Evolutionary conservation across 2,113 vertebrate species (phyloP).

Genomic region (Leuciscus idus): DNA sequence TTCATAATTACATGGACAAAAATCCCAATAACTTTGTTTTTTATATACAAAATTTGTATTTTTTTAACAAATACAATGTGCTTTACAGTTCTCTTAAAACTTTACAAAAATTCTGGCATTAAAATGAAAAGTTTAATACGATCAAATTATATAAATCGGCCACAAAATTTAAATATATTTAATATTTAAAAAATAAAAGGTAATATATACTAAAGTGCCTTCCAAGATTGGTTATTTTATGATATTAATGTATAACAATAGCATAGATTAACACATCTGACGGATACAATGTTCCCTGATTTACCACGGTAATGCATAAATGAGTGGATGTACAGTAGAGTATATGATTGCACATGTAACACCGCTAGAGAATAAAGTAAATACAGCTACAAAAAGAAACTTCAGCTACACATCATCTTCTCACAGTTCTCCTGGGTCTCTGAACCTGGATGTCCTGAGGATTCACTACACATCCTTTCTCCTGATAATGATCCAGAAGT

Average conservation of each 20-base stretch:
- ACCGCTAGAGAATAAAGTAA: background rate
- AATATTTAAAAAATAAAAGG: background rate
- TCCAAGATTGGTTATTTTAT: background rate
- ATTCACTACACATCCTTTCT: slow-evolving; percentile 49
- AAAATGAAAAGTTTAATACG: background rate
- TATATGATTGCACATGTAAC: background rate
- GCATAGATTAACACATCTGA: background rate
- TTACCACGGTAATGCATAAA: background rate
- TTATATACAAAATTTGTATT: background rate
- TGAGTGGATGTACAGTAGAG: background rate
- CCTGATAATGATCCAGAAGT: slow-evolving; percentile 51
- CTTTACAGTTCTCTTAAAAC: background rate
- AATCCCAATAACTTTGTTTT: background rate
- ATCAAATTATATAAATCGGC: background rate
- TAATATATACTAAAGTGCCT: background rate
- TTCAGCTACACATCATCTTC: background rate
- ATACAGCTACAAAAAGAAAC: background rate
- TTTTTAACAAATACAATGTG: background rate
- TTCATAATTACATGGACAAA: background rate
- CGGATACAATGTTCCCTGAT: background rate
- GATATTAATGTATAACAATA: background rate
- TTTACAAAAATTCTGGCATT: background rate
- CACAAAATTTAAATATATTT: background rate
- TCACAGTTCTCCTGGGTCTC: background rate
- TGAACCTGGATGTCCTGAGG: slow-evolving; percentile 42